Base-by-base conservation (phyloP, 2,888 invertebrate genomes). In the Agriotes lineatus region DNA sequence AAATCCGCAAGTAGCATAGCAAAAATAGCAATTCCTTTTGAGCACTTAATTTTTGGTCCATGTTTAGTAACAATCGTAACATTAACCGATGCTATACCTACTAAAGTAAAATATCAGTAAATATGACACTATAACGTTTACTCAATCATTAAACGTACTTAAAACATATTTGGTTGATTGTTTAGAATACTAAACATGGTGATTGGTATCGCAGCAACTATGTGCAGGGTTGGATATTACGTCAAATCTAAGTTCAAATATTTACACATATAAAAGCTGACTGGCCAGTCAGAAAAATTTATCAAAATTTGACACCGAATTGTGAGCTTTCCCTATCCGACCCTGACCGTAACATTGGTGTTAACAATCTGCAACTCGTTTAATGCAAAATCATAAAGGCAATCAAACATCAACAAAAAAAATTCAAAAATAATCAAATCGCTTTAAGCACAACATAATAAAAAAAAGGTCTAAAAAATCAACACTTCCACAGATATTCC, bases 1-100 rank as follows among this genome's bases (percentile, higher is more conserved):
- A 74, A 71, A 71, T 72, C 65, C 69, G 70, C 73, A 70, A 60
- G 61, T 58, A 70, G 72, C 74, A 71, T 74, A 72, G 71, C 73
- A 74, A 72, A 74, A 74, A 74, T 72, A 76, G 73, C 72, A 71
- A 67, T 65, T 56, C 54, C 45, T 71, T 73, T 77, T 77, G 77
- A 77, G 77, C 77, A 77, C 75, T 74, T 76, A n/a, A 37, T 63
- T 67, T 72, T 75, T 75, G 73, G 74, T 75, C 75, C 76, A 74
- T 75, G 75, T 76, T 76, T 75, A 76, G 76, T 70, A 74, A 66
- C 66, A 67, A 70, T 50, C 58, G 44, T 56, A 60, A 56, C 19
- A 33, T 66, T 54, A 67, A 52, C 30, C n/a, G 52, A 52, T 10
- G 44, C 62, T 50, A 69, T 61, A 61, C 42, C 62, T 69, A 71